Evolutionary conservation across 92 coral and sea anemone species (phyloP).

Genomic region (Isaurus tuberculatus): DNA sequence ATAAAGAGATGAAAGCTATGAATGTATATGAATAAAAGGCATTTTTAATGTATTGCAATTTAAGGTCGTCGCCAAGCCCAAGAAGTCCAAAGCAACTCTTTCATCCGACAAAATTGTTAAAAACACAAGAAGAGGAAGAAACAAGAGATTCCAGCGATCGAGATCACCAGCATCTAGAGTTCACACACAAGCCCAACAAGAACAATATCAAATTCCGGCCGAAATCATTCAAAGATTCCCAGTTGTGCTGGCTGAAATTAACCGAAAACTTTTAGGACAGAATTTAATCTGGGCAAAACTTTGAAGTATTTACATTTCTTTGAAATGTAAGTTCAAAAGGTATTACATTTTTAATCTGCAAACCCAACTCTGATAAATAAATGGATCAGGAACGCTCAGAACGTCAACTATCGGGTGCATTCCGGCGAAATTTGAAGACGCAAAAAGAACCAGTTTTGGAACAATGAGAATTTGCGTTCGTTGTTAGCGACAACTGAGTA

Average conservation of each 20-base stretch:
- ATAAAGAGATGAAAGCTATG: too few relatives aligned
- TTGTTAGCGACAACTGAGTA: background rate
- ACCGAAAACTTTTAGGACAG: conserved; percentile 29
- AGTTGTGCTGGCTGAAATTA: conserved; percentile 17
- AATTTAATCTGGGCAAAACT: conserved; percentile 32
- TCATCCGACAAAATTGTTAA: background rate
- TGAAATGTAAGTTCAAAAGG: background rate
- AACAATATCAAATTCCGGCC: background rate
- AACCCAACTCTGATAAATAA: background rate
- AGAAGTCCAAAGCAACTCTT: background rate
- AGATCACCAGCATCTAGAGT: background rate
- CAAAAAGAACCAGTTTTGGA: background rate
- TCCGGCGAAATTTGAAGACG: too few relatives aligned
- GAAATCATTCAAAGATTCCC: conserved; percentile 20
- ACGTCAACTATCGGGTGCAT: too few relatives aligned
- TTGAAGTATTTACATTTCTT: background rate
- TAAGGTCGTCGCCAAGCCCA: too few relatives aligned
- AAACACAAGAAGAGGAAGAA: background rate
- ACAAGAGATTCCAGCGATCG: background rate
- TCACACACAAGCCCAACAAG: background rate
- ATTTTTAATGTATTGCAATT: too few relatives aligned
- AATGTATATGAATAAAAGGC: too few relatives aligned
- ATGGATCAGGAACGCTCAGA: background rate
- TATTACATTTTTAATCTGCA: background rate
- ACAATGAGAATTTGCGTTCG: background rate